Conservation (phyloP, 2,797 vertebrate genomes). For the Rhynchonycteris naso region DNA sequence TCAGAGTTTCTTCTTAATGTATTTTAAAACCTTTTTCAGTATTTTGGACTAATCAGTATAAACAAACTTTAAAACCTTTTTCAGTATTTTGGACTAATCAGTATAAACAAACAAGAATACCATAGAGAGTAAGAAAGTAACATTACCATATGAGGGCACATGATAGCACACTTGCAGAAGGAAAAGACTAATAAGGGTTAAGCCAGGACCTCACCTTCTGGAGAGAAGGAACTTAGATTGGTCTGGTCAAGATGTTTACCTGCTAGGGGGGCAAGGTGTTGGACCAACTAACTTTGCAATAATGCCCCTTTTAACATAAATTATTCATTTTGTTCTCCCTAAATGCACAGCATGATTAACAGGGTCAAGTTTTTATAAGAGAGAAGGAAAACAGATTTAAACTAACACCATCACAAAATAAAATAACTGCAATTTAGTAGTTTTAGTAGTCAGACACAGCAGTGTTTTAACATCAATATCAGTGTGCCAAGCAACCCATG, state of each 20-base stretch:
- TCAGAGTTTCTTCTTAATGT: not conserved
- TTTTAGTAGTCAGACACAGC: not conserved
- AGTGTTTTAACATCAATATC: slow-evolving; percentile 5
- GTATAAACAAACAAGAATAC: not conserved
- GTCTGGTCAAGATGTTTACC: not conserved
- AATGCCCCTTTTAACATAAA: not conserved
- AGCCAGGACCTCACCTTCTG: not conserved
- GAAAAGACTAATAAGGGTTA: not conserved
- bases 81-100: not conserved
- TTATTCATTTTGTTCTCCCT: not conserved
- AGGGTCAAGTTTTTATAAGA: not conserved
- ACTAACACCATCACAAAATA: slow-evolving; percentile 31
- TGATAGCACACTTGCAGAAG: not conserved
- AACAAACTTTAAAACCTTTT: not conserved
- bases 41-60: not conserved
- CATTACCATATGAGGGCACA: not conserved
- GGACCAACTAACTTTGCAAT: not conserved
- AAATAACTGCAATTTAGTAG: slow-evolving; percentile 6
- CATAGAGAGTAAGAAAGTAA: not conserved
- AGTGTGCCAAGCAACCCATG: slow-evolving; percentile 30
- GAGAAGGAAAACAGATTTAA: slow-evolving; percentile 26
- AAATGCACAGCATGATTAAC: slow-evolving; percentile 30
- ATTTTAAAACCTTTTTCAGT: not conserved
- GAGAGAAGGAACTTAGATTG: not conserved
- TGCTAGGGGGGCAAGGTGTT: not conserved